phyloP scores from a whole-genome alignment of 2,797 vertebrate genomes.

The Hemitrygon akajei region DNA sequence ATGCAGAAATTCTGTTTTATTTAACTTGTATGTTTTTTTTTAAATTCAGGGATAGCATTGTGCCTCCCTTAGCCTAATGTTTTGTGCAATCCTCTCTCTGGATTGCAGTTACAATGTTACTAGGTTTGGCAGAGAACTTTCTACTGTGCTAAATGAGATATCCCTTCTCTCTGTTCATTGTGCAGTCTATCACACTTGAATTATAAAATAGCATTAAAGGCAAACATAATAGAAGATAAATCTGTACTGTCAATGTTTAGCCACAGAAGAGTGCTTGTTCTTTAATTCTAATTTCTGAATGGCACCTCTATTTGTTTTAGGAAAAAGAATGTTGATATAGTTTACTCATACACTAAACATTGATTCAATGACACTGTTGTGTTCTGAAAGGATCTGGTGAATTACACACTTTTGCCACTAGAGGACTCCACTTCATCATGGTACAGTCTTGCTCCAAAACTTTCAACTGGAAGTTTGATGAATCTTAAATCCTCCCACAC shows the following conservation, averaged over 20 bases:
- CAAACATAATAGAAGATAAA: not conserved
- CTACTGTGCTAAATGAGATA: not conserved
- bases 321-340: not conserved
- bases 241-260: not conserved
- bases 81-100: not conserved
- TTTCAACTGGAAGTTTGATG: not conserved
- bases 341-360: not conserved
- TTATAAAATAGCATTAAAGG: not conserved
- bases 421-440: not conserved
- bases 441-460: not conserved
- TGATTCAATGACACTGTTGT: not conserved
- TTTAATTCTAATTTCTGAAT: not conserved
- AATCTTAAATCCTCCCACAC: not conserved
- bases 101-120: not conserved
- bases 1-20: not conserved
- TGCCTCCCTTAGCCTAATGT: not conserved
- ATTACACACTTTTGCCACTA: not conserved
- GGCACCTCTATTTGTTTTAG: not conserved
- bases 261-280: not conserved
- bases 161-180: not conserved
- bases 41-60: not conserved
- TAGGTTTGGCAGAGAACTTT: not conserved
- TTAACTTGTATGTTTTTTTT: not conserved
- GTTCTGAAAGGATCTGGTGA: not conserved
- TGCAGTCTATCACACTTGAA: not conserved